Base-by-base conservation (phyloP, 2,797 vertebrate species). In the Falco biarmicus region DNA sequence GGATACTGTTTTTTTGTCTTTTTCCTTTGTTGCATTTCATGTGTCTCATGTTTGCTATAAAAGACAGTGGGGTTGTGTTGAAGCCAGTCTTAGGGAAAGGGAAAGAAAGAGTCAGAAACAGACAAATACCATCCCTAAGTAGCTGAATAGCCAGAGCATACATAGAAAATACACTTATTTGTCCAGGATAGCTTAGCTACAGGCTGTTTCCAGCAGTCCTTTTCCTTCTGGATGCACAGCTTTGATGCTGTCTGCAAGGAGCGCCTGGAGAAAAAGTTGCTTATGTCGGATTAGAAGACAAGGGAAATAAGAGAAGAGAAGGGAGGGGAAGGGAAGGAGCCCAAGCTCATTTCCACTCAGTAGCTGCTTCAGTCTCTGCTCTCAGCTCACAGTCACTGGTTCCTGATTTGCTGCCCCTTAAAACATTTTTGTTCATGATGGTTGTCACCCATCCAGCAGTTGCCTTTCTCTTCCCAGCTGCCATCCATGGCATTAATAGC, bases 151-250 rank as follows among this genome's bases (percentile, higher is more conserved):
- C 18, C n/a, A 59, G 63, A 70, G 15, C 9, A 53, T 39, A 53
- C 15, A 22, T 2, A 82, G 54, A 56, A 93, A 87, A 89, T 77
- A 82, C 7, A 69, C 26, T 56, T 82, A 73, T 74, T 89, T 92
- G 6, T 88, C 37, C 45, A 50, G 28, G 78, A 68, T 47, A 79
- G n/a, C 26, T 93, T 89, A 92, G 68, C 90, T 87, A 80, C 68
- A 39, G 81, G 78, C 84, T 89, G 15, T 84, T 94, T 95, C 54
- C 71, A 93, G 64, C 64, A 96, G 86, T 83, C 64, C 14, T 93
- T 80, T 96, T 96, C 78, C 81, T 93, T 96, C 71, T 89, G 71
- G 84, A 91, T 92, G 87, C 75, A 70, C 71, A 93, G 81, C 56
- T 77, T 94, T 94, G 84, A 94, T 89, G 78, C 22, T 60, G 47